Percentiles rank a stretch among this genome's conserved stretches.
Conservation (phyloP, 2,113 vertebrate genomes). For the Mustelus asterias region DNA sequence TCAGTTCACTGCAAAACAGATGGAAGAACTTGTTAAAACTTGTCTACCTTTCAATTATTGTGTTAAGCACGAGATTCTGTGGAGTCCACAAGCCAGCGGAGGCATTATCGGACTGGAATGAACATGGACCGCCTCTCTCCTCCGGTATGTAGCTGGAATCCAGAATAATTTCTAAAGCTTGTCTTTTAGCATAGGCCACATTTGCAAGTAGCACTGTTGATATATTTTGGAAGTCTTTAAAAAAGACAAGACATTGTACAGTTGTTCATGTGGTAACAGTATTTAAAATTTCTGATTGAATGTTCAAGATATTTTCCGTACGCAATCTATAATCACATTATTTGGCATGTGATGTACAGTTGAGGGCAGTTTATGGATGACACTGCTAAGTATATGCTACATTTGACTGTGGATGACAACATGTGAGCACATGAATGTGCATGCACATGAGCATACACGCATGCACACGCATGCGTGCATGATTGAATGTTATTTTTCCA, state of each 20-base stretch:
- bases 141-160: constrained; percentile 11
- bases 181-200: background rate
- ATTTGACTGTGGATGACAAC: background rate
- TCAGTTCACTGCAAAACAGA: background rate
- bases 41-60: constrained; percentile 11
- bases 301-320: background rate
- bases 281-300: background rate
- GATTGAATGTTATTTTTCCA: too few species aligned
- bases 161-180: background rate
- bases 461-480: too few species aligned
- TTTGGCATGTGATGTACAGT: background rate
- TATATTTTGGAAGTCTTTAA: background rate
- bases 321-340: background rate
- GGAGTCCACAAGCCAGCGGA: background rate
- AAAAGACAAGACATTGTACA: background rate
- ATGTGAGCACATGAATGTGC: too few species aligned
- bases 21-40: constrained; percentile 28
- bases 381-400: background rate
- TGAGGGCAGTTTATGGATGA: background rate
- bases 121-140: background rate
- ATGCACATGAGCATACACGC: too few species aligned
- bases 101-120: background rate
- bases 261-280: background rate
- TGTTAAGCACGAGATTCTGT: background rate
- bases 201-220: background rate